Base-by-base conservation (phyloP, 2,888 invertebrate species). In the Lochmaea crataegi region DNA sequence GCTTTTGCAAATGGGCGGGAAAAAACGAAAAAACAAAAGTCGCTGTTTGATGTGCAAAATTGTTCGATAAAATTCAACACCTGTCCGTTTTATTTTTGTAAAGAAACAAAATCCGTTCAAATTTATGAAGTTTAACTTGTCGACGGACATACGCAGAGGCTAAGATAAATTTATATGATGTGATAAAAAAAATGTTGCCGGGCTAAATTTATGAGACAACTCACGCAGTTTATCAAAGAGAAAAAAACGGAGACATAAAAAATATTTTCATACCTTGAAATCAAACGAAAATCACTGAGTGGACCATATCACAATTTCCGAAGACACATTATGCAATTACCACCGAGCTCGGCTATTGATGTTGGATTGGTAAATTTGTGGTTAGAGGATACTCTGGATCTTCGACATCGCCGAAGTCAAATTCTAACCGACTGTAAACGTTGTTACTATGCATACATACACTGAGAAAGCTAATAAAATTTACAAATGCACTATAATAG, bases 61-160 rank as follows among this genome's bases (percentile, higher is more conserved):
- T 18, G 38, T 42, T 63, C 61, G 61, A 63, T 63, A 63, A 63
- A 63, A 63, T 42, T 63, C n/a, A 38, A 63, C 42, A 63, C 61
- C 61, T 63, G 61, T 42, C 12, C 42, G 42, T n/a, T 41, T 60
- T 41, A 16, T 53, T 63, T 63, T 18, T 63, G 42, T 12, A 41
- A 63, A 42, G 61, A 63, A 63, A 63, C 26, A 63, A 63, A 63
- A 38, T 60, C 18, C 61, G 16, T 18, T 14, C 32, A 16, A 63
- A 41, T 63, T 63, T 42, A 63, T 42, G 41, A 63, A 63, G 61
- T 63, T 63, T 63, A 63, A 41, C 41, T 63, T 58, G 32, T 58
- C 32, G 26, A 58, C 58, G 26, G 58, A 58, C 58, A 53, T 16
- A 18, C 53, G 53, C 18, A 53, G 48, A 14, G 26, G 58, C 32